Percentiles rank a stretch among this genome's conserved stretches.
Evolutionary conservation across 1,140 invertebrate species (phyloP).

Genomic region (Habropoda laboriosa): DNA sequence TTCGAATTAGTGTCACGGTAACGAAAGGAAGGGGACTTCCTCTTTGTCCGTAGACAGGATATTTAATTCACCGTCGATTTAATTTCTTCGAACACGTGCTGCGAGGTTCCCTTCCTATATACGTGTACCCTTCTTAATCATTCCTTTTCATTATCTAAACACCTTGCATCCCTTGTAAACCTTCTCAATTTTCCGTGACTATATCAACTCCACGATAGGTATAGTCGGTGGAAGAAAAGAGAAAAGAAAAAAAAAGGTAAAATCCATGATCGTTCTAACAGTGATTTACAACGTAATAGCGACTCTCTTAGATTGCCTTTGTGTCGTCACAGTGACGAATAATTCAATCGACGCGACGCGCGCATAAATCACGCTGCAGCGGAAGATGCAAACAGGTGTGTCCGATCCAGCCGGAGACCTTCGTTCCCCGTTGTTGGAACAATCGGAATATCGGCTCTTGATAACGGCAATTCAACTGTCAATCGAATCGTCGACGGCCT

Average conservation of each 20-base stretch:
- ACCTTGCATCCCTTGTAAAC: too few species aligned
- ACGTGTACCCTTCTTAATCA: too few species aligned
- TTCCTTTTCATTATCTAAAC: too few species aligned
- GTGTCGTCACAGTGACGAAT: too few species aligned
- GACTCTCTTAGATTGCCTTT: too few species aligned
- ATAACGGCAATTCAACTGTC: slow-evolving; percentile 33
- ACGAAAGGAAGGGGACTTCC: slow-evolving; percentile 23
- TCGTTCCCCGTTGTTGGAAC: neutral
- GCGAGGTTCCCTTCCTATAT: too few species aligned
- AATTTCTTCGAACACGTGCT: neutral
- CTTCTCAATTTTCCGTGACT: too few species aligned
- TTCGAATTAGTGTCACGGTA: slow-evolving; percentile 8
- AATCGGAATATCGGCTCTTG: slow-evolving; percentile 14
- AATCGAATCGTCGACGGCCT: slow-evolving; percentile 2
- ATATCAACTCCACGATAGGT: too few species aligned
- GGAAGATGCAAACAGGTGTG: slow-evolving; percentile 16
- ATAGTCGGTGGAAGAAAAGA: too few species aligned
- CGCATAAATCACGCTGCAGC: neutral
- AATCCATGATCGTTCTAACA: too few species aligned
- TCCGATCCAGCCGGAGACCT: neutral
- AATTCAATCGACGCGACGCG: neutral
- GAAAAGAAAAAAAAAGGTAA: too few species aligned
- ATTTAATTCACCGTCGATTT: neutral
- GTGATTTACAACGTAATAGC: too few species aligned
- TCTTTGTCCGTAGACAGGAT: neutral